Evolutionary conservation across 1,140 invertebrate genomes (phyloP), one percentile per base, ranked within the genome.

Genomic region (Drosophila pruinosa): DNA sequence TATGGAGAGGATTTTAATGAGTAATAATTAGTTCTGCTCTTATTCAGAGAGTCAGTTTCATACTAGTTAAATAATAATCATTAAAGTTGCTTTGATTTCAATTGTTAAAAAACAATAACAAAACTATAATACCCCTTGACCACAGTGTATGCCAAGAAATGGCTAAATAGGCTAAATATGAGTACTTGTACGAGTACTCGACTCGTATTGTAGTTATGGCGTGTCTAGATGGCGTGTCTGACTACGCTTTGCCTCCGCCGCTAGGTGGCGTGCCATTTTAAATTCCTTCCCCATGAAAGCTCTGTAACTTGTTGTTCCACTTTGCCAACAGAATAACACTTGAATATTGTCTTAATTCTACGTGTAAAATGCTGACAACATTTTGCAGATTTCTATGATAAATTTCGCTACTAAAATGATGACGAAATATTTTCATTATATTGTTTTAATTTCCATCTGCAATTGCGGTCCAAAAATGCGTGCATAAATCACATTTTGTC

Each of bases 181-280:
- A 67, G 54, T 59, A 58, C 28, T n/a, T 36, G 12, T 15, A 15
- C 7, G 19, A 8, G 45, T 21, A 38, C 21, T 50, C 1, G 19
- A 36, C 31, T 34, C 17, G n/a, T 26, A 39, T n/a, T 26, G 45
- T 43, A 52, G 47, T 71, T 65, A 26, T 72, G 24, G 70, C 57
- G 70, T 78, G 61, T 63, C 59, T 57, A 39, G 65, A 48, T 86
- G 75, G 80, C 81, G 80, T 83, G 81, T 76, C 76, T 74, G 41
- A 41, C 54, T 61, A 64, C 69, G 78, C 78, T 73, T 73, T 47
- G 48, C 28, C 41, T 24, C 4, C 21, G 41, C 79, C 79, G 39
- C 47, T 57, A 82, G 79, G 41, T 83, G 80, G 72, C 80, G 72
- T 85, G 72, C 36, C 50, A 47, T 63, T 38, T 41, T 12, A 12